Conservation (phyloP, 1,140 invertebrate species). For the Samia ricini region DNA sequence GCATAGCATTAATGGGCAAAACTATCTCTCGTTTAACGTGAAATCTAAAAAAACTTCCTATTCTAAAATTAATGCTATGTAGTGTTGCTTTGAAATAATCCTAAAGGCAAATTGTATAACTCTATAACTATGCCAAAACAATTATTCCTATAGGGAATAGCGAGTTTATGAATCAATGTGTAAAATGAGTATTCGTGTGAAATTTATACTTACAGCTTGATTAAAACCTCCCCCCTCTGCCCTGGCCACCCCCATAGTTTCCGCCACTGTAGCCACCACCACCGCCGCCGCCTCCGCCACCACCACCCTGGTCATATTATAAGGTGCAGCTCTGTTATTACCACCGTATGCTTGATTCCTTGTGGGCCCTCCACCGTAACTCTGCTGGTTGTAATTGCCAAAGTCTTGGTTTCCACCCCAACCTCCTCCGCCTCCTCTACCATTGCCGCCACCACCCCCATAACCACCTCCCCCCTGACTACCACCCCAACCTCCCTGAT, state of each 20-base stretch:
- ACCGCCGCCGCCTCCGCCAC: constrained; percentile 66
- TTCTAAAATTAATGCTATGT: constrained; percentile 66
- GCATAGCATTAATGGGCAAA: constrained; percentile 67
- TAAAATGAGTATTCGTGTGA: constrained; percentile 26
- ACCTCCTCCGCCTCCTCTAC: constrained; percentile 59
- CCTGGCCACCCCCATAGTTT: constrained; percentile 34
- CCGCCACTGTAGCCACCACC: constrained; percentile 56
- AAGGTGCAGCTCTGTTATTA: constrained; percentile 81
- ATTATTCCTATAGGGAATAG: constrained; percentile 11
- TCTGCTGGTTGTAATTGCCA: constrained; percentile 86
- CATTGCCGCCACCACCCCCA: constrained; percentile 46
- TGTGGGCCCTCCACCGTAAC: constrained; percentile 85
- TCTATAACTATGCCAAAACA: constrained; percentile 16
- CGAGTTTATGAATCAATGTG: constrained; percentile 21
- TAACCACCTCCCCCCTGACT: constrained; percentile 63
- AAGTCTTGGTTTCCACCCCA: constrained; percentile 81
- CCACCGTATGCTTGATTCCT: constrained; percentile 81
- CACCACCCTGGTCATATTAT: constrained; percentile 79
- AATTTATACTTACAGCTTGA: constrained; percentile 46
- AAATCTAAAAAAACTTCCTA: constrained; percentile 45
- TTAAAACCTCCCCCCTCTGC: constrained; percentile 62
- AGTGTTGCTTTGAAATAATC: constrained; percentile 35
- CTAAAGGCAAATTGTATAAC: constrained; percentile 9
- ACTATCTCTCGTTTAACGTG: constrained; percentile 36
- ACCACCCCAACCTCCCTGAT: constrained; percentile 62